phyloP scores from a whole-genome alignment of 2,888 invertebrate species.

The Euclidia mi region DNA sequence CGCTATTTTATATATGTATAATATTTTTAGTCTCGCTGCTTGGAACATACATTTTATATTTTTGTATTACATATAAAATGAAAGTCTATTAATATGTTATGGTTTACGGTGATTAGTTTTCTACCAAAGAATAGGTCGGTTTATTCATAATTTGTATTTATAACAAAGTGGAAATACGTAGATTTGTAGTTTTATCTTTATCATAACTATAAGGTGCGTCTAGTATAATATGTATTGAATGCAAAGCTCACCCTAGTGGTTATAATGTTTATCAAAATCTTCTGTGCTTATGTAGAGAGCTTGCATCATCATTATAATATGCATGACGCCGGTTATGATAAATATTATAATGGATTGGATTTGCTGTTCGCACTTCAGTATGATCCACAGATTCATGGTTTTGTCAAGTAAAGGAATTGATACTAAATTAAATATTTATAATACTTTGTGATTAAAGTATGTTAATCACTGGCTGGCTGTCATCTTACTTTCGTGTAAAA shows the following conservation, averaged over 20 bases:
- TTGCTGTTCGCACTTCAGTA: slow-evolving; percentile 24
- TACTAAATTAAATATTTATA: slow-evolving; percentile 57
- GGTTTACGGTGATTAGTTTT: slow-evolving; percentile 39
- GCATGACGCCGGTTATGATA: slow-evolving; percentile 21
- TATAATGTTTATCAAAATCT: slow-evolving; percentile 33
- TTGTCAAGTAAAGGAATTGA: slow-evolving; percentile 80
- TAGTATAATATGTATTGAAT: slow-evolving; percentile 44
- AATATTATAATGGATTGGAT: slow-evolving; percentile 31
- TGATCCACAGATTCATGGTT: slow-evolving; percentile 35
- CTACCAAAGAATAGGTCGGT: slow-evolving; percentile 51
- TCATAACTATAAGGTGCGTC: slow-evolving; percentile 38
- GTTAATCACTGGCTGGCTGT: neutral
- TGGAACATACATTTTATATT: neutral
- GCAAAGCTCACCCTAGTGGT: slow-evolving; percentile 15
- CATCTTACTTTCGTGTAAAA: too few relatives aligned
- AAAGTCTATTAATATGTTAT: slow-evolving; percentile 18
- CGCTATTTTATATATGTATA: too few relatives aligned
- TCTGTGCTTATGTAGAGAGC: slow-evolving; percentile 7
- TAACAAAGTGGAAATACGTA: slow-evolving; percentile 31
- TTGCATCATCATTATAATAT: slow-evolving; percentile 11
- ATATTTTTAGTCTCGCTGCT: too few relatives aligned
- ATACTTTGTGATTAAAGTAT: slow-evolving; percentile 1
- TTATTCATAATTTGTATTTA: slow-evolving; percentile 32
- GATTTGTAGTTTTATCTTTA: slow-evolving; percentile 43
- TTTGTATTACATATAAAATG: neutral